Percentiles rank a stretch among this genome's conserved stretches.
phyloP scores from a whole-genome alignment of 2,797 vertebrate species.

The Molossus molossus region DNA sequence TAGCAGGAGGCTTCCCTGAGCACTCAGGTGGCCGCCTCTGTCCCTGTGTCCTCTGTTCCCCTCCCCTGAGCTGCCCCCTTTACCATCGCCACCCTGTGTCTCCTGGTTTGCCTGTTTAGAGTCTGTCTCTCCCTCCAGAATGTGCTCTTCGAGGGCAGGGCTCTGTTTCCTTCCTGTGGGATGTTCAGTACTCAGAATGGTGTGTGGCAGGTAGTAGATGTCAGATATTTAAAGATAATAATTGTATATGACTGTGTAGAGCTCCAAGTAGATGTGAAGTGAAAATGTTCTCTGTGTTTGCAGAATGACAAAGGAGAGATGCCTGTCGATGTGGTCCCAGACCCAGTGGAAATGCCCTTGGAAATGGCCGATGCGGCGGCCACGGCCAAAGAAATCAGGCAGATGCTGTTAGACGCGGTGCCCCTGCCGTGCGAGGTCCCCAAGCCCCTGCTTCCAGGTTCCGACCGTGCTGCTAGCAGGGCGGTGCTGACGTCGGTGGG shows the following conservation, averaged over 20 bases:
- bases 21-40: background rate
- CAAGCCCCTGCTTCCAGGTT: conserved; percentile 88
- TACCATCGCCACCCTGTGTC: background rate
- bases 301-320: conserved; percentile 97
- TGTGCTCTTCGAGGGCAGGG: background rate
- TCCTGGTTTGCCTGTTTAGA: background rate
- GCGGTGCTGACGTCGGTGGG: conserved; percentile 93
- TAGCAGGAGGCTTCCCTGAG: background rate
- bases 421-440: conserved; percentile 91
- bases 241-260: background rate
- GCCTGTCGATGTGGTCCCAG: conserved; percentile 96
- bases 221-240: background rate
- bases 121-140: background rate
- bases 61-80: background rate
- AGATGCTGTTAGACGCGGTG: conserved; percentile 92
- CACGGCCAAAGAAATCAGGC: conserved; percentile 95
- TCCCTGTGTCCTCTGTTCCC: no score
- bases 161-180: background rate
- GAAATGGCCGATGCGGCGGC: conserved; percentile 97
- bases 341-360: conserved; percentile 96
- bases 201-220: background rate
- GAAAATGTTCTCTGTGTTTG: background rate
- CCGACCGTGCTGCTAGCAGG: conserved; percentile 89
- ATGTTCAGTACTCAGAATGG: background rate
- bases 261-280: background rate